A percentile compares a stretch with the other conserved stretches of the same genome.
Evolutionary conservation across 2,113 vertebrate species (phyloP).

Genomic region (Pica pica): DNA sequence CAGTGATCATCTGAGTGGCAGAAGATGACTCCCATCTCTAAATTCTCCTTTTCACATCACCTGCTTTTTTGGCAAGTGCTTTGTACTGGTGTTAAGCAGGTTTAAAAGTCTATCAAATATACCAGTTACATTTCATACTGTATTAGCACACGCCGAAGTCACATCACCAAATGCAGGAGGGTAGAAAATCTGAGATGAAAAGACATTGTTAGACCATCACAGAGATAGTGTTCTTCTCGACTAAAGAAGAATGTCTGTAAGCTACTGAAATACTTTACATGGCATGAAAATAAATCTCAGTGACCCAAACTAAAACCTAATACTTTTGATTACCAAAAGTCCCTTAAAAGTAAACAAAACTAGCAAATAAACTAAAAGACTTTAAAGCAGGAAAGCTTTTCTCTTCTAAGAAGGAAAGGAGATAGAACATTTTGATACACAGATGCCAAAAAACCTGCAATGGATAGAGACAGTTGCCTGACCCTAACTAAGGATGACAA

Average conservation of each 20-base stretch:
- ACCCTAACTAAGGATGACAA: not conserved
- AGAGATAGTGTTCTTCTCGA: not conserved
- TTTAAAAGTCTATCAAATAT: not conserved
- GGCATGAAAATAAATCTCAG: not conserved
- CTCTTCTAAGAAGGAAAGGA: not conserved
- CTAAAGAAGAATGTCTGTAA: not conserved
- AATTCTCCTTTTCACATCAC: not conserved
- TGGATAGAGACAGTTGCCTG: not conserved
- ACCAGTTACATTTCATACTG: not conserved
- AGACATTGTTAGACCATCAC: not conserved
- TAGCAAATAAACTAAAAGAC: not conserved
- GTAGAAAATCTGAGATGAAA: not conserved
- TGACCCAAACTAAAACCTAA: not conserved
- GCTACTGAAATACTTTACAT: not conserved
- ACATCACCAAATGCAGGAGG: not conserved
- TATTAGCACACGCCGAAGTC: not conserved
- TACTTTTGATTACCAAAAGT: not conserved
- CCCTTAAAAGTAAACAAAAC: not conserved
- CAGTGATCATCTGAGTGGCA: not conserved
- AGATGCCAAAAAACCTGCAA: not conserved
- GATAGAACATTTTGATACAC: not conserved
- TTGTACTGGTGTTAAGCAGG: fast-evolving
- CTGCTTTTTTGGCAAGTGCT: not conserved
- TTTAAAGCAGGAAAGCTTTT: not conserved
- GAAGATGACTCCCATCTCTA: not conserved